Evolutionary conservation across 2,113 vertebrate species (phyloP).

Genomic region (Oncorhynchus tshawytscha): DNA sequence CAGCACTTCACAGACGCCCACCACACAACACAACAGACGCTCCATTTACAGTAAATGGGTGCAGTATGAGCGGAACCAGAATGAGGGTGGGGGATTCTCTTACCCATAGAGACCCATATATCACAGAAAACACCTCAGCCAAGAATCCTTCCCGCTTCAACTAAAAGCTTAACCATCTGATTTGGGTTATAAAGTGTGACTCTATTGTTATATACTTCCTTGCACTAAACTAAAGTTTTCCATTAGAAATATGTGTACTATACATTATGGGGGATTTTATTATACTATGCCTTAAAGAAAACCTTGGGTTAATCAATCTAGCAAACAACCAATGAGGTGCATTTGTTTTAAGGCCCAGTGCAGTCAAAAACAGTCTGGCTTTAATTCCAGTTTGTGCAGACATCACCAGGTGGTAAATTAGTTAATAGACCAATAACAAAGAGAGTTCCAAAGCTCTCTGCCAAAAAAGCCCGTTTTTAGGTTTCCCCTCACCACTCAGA

Average conservation of each 20-base stretch:
- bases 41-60: constrained; percentile 61
- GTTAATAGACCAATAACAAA: too few species aligned
- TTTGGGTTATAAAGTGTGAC: too few species aligned
- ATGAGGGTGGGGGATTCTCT: not conserved
- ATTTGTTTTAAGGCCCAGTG: too few species aligned
- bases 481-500: too few species aligned
- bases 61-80: constrained; percentile 26
- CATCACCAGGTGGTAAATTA: too few species aligned
- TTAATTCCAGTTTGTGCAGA: too few species aligned
- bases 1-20: constrained; percentile 53
- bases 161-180: not conserved
- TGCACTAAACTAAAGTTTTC: not conserved
- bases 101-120: not conserved
- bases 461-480: too few species aligned
- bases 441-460: too few species aligned
- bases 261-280: not conserved
- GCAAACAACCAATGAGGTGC: too few species aligned
- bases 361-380: too few species aligned
- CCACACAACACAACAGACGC: constrained; percentile 39
- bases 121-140: not conserved
- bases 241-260: not conserved
- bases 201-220: not conserved
- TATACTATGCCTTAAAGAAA: not conserved
- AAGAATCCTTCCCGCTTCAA: not conserved
- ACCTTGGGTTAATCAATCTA: too few species aligned